These are phyloP conservation scores for Microctonus brassicae DNA, from an alignment of 2,888 invertebrate species.

Conservation along the genomic window DNA sequence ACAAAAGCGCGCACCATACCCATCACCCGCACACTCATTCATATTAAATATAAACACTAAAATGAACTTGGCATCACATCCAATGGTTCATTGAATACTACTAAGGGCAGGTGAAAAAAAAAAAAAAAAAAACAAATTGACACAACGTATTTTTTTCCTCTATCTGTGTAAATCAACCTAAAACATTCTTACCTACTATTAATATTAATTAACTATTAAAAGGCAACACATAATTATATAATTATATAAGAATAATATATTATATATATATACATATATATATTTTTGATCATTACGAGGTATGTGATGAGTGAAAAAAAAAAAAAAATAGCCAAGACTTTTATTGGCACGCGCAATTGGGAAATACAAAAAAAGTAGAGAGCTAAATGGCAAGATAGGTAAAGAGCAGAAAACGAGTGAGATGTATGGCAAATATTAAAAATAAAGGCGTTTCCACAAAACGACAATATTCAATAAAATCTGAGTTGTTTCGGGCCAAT, in stretches of 20 bases:
- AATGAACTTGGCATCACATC: not conserved
- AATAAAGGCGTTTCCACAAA: slow-evolving; percentile 61
- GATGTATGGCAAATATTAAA: not conserved
- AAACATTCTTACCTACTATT: slow-evolving; percentile 68
- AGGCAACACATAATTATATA: slow-evolving; percentile 67
- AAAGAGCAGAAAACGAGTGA: slow-evolving; percentile 32
- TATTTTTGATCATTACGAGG: slow-evolving; percentile 69
- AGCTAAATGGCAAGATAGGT: slow-evolving; percentile 11
- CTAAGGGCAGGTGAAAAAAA: slow-evolving; percentile 53
- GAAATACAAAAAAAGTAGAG: slow-evolving; percentile 14
- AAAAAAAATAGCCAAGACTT: slow-evolving; percentile 60
- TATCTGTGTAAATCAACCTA: slow-evolving; percentile 69
- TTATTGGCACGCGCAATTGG: slow-evolving; percentile 61
- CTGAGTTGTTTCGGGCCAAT: slow-evolving; percentile 54
- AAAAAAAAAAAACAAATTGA: slow-evolving; percentile 50
- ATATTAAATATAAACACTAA: slow-evolving; percentile 31
- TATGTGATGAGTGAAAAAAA: slow-evolving; percentile 47
- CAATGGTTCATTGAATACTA: slow-evolving; percentile 28
- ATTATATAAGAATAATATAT: slow-evolving; percentile 68
- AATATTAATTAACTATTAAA: slow-evolving; percentile 68
- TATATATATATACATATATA: slow-evolving; percentile 66
- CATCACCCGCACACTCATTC: slow-evolving; percentile 50
- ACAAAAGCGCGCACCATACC: slow-evolving; percentile 47
- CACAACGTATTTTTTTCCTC: slow-evolving; percentile 68
- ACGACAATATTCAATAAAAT: slow-evolving; percentile 67